These are phyloP conservation scores for Ranitomeya variabilis DNA, from an alignment of 2,113 vertebrate genomes.

Conservation along the genomic window DNA sequence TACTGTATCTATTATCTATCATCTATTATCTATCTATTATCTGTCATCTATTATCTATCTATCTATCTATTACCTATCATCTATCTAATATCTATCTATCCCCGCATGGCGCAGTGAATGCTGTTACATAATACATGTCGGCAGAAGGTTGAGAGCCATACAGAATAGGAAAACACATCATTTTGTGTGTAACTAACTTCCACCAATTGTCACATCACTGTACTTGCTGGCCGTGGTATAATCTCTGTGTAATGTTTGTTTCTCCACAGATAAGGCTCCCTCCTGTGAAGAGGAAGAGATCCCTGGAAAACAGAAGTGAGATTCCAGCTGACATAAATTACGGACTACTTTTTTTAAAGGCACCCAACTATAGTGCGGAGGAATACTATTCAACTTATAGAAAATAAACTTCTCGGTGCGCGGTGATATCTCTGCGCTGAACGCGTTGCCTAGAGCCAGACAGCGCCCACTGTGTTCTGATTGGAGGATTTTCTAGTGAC, in stretches of 20 bases:
- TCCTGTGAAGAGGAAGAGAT: neutral
- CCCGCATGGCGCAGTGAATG: too few relatives aligned
- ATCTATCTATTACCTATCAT: too few relatives aligned
- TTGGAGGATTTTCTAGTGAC: neutral
- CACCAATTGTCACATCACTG: too few relatives aligned
- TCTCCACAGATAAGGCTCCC: slow-evolving; percentile 21
- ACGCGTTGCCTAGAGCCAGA: neutral
- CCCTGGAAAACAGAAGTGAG: neutral
- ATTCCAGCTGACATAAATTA: neutral
- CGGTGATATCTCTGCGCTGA: neutral
- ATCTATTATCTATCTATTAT: too few relatives aligned
- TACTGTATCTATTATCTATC: too few relatives aligned
- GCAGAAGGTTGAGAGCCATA: too few relatives aligned
- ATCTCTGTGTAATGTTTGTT: neutral
- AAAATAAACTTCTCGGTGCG: neutral
- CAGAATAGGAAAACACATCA: too few relatives aligned
- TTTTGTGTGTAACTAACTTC: too few relatives aligned
- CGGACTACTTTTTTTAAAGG: neutral
- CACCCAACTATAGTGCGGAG: neutral
- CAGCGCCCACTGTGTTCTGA: neutral
- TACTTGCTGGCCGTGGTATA: too few relatives aligned
- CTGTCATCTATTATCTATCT: too few relatives aligned
- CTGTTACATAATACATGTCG: too few relatives aligned
- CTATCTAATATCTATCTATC: too few relatives aligned
- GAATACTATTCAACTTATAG: neutral